Evolutionary conservation across 2,797 vertebrate species (phyloP), one percentile per base, ranked within the genome.

Genomic region (Siniperca undulata): DNA sequence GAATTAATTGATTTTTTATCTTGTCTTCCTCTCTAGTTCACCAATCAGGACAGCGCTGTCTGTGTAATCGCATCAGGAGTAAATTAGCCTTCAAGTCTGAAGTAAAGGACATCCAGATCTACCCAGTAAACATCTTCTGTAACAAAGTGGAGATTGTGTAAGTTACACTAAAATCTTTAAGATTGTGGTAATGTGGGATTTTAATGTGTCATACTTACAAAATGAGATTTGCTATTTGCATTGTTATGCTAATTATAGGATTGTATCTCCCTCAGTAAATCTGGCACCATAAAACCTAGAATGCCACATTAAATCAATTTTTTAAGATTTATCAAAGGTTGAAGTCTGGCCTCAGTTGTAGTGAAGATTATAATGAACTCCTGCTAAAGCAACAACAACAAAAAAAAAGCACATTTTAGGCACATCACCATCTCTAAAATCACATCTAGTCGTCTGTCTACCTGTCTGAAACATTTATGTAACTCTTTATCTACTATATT

Each of bases 71-170:
- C 2, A 46, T 81, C 67, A 87, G 24, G 3, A 53, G 34, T 0
- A 0, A 0, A 1, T 4, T 65, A 0, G 0, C 0, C 0, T 0
- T 0, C 0, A 70, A 0, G 27, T 0, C 22, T 3, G 5, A n/a
- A 0, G 14, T 94, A 0, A 88, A 83, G 74, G 88, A 93, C 7
- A 42, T 96, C 60, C 92, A 94, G 59, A 89, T 95, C 75, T 84
- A 93, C 75, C 77, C 56, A 0, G 50, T 64, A 8, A 83, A 85
- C n/a, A 0, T 17, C 24, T 91, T 91, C 82, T 95, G 94, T 78
- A 1, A 70, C 42, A 90, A 50, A 77, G 65, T 93, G 55, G 95
- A 96, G 89, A 93, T 96, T 82, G 69, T 95, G 95, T 96, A 92
- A 94, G 93, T 64, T 1, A 40, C 30, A 30, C 2, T 72, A 5